A percentile compares a stretch with the other conserved stretches of the same genome.
Evolutionary conservation across 1,140 invertebrate genomes (phyloP).

Genomic region (Camponotus pennsylvanicus): DNA sequence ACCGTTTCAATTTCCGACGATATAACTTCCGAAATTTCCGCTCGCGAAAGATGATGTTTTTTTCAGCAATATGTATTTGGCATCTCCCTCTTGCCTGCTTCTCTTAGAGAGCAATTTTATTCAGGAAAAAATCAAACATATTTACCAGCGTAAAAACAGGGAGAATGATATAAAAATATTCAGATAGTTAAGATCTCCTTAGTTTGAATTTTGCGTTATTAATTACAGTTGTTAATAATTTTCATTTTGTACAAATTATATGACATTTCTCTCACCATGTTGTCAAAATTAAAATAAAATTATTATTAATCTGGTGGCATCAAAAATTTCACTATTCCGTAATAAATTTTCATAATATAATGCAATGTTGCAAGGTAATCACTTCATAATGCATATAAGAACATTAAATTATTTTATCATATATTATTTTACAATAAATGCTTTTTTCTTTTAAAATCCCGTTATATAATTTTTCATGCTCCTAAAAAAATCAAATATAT

Average conservation of each 20-base stretch:
- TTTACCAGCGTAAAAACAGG: no score
- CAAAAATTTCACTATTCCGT: not conserved
- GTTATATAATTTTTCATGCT: no score
- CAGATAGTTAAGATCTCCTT: not conserved
- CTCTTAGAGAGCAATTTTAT: not conserved
- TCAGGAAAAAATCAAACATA: not conserved
- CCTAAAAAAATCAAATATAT: not conserved
- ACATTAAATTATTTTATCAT: not conserved
- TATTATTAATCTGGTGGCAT: not conserved
- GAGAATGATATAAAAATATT: not conserved
- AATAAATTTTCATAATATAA: not conserved
- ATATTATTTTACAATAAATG: not conserved
- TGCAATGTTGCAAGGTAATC: not conserved
- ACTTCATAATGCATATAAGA: not conserved
- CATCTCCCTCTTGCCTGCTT: not conserved
- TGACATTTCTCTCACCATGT: not conserved
- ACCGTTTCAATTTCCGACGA: constrained; percentile 40
- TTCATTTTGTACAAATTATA: not conserved
- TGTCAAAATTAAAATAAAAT: not conserved
- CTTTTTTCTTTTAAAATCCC: not conserved
- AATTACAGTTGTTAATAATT: not conserved
- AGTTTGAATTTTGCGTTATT: not conserved
- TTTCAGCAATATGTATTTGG: not conserved
- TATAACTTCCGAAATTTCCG: constrained; percentile 34
- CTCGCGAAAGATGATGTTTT: constrained; percentile 21